Conservation (phyloP, 2,797 vertebrate species). For the Sandelia bainsii region DNA sequence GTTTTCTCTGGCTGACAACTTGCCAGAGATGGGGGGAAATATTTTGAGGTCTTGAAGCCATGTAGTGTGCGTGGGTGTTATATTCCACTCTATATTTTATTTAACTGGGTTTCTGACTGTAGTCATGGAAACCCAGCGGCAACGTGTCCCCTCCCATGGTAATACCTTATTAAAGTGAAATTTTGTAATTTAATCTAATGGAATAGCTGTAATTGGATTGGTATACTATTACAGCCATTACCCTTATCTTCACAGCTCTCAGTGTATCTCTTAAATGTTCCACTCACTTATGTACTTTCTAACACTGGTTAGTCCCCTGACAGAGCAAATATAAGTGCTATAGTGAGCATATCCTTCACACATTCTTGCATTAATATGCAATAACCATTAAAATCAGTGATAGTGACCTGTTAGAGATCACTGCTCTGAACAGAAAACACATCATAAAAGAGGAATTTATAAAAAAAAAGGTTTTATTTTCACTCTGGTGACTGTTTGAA, state of each 20-base stretch:
- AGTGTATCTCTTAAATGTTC: slow-evolving; percentile 65
- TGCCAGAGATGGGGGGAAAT: slow-evolving; percentile 39
- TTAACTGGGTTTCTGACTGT: slow-evolving; percentile 62
- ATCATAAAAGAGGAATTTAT: slow-evolving; percentile 6
- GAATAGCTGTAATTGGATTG: slow-evolving; percentile 75
- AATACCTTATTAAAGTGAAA: slow-evolving; percentile 72
- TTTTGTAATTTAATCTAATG: slow-evolving; percentile 69
- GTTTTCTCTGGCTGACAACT: slow-evolving; percentile 55
- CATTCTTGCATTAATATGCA: slow-evolving; percentile 32
- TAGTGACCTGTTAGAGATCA: slow-evolving; percentile 24
- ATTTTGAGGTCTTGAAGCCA: slow-evolving; percentile 51
- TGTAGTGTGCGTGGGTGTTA: slow-evolving; percentile 63
- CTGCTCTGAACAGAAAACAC: slow-evolving; percentile 16
- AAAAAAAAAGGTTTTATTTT: slow-evolving; percentile 30
- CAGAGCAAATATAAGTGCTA: slow-evolving; percentile 30
- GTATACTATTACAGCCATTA: slow-evolving; percentile 65
- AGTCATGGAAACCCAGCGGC: slow-evolving; percentile 71
- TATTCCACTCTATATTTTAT: slow-evolving; percentile 68
- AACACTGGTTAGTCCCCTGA: slow-evolving; percentile 31
- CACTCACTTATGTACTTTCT: slow-evolving; percentile 49
- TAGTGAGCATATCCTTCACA: slow-evolving; percentile 41
- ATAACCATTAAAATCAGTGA: slow-evolving; percentile 42
- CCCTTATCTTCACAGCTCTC: slow-evolving; percentile 70
- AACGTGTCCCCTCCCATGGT: slow-evolving; percentile 64
- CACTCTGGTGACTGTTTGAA: slow-evolving; percentile 21